phyloP scores from a whole-genome alignment of 2,113 vertebrate genomes.

The Lonchura striata region DNA sequence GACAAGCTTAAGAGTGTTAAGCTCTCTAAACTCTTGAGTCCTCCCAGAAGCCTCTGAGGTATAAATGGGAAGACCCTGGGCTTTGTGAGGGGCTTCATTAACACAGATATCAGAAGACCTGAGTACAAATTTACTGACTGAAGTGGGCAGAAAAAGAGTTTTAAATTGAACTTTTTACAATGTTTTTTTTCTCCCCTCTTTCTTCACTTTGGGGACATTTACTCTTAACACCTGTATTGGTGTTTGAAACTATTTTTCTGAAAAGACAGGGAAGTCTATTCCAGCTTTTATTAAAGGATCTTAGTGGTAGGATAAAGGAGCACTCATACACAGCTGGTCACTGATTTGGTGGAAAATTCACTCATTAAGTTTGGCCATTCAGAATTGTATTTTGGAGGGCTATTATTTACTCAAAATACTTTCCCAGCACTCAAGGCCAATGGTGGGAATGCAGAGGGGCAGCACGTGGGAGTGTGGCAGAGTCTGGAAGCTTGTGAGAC shows the following conservation, averaged over 20 bases:
- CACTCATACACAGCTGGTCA: not conserved
- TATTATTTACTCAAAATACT: accelerated
- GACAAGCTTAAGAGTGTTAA: not conserved
- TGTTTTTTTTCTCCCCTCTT: not conserved
- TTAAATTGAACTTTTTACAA: not conserved
- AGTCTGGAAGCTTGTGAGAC: not conserved
- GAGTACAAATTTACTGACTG: not conserved
- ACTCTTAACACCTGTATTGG: not conserved
- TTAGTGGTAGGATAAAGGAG: not conserved
- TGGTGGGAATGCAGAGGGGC: not conserved
- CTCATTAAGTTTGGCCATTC: not conserved
- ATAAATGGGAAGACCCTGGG: not conserved
- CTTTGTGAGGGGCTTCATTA: not conserved
- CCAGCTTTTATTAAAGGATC: not conserved
- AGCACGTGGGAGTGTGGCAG: not conserved
- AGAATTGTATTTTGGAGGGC: not conserved
- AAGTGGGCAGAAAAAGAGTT: not conserved
- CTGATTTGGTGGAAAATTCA: not conserved
- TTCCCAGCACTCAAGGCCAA: not conserved
- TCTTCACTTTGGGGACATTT: not conserved
- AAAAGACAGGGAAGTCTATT: not conserved
- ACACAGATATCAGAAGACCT: not conserved
- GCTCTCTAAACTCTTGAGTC: not conserved
- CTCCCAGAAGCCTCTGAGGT: not conserved
- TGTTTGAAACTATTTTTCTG: not conserved